These are phyloP conservation scores for Dicaeum eximium DNA, from an alignment of 2,113 vertebrate genomes.

Conservation along the genomic window DNA sequence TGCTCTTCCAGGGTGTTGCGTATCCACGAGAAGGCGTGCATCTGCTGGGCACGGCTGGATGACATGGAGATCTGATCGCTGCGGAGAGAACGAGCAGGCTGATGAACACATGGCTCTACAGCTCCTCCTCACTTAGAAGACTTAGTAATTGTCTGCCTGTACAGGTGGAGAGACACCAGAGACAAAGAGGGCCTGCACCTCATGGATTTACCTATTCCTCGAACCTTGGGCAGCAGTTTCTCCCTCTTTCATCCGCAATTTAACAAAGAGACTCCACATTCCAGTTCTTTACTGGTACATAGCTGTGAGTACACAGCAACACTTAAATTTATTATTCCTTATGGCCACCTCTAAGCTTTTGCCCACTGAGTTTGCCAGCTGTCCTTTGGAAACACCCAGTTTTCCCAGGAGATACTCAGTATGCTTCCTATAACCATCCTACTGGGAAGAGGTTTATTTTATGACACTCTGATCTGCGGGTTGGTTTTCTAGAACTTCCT, in stretches of 20 bases:
- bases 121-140: background rate
- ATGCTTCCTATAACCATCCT: background rate
- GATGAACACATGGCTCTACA: background rate
- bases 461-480: background rate
- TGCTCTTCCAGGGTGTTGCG: conserved; percentile 95
- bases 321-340: background rate
- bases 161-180: background rate
- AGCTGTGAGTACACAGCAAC: rapidly evolving
- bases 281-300: background rate
- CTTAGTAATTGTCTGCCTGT: background rate
- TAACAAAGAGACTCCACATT: background rate
- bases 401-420: background rate
- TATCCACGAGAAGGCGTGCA: conserved; percentile 97
- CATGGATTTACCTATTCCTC: background rate
- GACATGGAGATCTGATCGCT: conserved; percentile 93
- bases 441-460: background rate
- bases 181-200: background rate
- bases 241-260: background rate
- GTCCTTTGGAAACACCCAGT: background rate
- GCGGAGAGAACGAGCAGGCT: background rate
- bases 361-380: background rate
- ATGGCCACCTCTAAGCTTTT: background rate
- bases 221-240: background rate
- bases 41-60: conserved; percentile 95
- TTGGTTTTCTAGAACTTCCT: background rate